Conservation (phyloP, 2,797 vertebrate genomes). For the Phalanger gymnotis region DNA sequence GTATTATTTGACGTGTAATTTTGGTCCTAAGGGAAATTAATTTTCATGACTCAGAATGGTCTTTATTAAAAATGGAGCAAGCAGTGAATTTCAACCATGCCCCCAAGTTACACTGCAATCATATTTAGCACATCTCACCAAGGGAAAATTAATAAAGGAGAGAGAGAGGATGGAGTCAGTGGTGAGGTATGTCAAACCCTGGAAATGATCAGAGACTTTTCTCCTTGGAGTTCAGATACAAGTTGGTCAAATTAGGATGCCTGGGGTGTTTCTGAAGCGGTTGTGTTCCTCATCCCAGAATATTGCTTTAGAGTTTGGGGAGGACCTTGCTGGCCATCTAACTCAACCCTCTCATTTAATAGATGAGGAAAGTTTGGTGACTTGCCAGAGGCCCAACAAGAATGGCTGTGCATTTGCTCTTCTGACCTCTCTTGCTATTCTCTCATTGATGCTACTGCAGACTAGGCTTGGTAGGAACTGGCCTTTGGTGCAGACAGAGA, state of each 20-base stretch:
- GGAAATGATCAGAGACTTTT: neutral
- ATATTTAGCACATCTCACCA: neutral
- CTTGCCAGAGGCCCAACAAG: neutral
- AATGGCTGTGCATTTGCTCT: neutral
- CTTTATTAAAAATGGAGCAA: conserved; percentile 60
- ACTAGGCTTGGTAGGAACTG: neutral
- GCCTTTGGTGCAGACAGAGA: neutral
- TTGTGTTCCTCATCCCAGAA: neutral
- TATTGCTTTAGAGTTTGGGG: too few relatives aligned
- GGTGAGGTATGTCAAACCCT: neutral
- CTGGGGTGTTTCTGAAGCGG: rapidly evolving
- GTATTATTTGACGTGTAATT: conserved; percentile 61
- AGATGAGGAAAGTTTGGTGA: neutral
- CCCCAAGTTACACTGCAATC: neutral
- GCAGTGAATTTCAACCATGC: conserved; percentile 15
- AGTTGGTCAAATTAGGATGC: neutral
- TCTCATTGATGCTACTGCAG: neutral
- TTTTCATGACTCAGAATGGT: conserved; percentile 56
- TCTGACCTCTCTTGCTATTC: neutral
- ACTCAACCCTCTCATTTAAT: neutral
- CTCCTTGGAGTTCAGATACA: neutral
- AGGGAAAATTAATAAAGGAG: neutral
- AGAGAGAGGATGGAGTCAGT: neutral
- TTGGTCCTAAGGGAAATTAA: conserved; percentile 70
- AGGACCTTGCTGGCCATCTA: neutral